Percentiles rank a stretch among this genome's conserved stretches.
These are phyloP conservation scores for Dinomys branickii DNA, from an alignment of 2,113 vertebrate species.

Conservation along the genomic window DNA sequence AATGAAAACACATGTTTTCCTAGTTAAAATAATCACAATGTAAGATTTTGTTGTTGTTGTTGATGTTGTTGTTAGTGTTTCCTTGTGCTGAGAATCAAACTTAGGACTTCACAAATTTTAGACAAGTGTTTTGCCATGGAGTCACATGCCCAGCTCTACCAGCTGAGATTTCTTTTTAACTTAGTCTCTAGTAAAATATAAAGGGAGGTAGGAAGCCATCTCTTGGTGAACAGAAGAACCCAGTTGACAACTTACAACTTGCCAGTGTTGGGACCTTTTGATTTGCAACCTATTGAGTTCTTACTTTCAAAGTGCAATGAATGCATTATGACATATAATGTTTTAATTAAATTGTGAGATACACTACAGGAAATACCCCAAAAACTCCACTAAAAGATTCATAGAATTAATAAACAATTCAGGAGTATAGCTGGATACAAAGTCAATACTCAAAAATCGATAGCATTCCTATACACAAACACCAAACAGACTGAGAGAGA, in stretches of 20 bases:
- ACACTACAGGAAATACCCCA: no score
- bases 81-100: neutral
- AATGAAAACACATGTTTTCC: neutral
- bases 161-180: neutral
- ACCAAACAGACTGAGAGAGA: no score
- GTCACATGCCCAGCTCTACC: no score
- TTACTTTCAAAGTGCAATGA: slow-evolving; percentile 1
- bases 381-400: no score
- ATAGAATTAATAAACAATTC: no score
- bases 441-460: no score
- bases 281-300: neutral
- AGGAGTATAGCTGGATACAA: no score
- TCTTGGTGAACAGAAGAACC: neutral
- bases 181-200: neutral
- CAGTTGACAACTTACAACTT: neutral
- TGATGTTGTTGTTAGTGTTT: neutral
- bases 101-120: neutral
- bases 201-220: neutral
- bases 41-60: neutral
- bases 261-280: neutral
- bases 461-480: no score
- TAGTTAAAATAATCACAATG: neutral
- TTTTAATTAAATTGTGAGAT: neutral
- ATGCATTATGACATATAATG: neutral
- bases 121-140: neutral